A percentile compares a stretch with the other conserved stretches of the same genome.
Evolutionary conservation across 2,797 vertebrate species (phyloP).

Genomic region (Cryptoprocta ferox): DNA sequence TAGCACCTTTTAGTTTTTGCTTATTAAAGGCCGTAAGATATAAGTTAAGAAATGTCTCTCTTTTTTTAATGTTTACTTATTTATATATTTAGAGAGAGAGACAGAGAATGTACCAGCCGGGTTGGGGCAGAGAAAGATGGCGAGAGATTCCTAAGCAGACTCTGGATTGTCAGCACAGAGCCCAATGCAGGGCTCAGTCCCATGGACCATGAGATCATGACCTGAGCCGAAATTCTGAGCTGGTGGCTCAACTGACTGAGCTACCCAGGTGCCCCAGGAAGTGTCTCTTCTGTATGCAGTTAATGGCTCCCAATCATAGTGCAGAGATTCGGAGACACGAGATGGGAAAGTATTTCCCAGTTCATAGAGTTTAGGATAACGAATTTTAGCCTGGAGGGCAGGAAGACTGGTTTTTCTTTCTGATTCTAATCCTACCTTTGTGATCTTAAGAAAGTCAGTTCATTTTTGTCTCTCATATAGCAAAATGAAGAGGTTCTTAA

Average conservation of each 20-base stretch:
- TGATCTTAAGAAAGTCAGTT: constrained; percentile 1
- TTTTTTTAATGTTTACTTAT: too few species aligned
- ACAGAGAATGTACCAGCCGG: too few species aligned
- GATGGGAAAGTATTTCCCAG: background rate
- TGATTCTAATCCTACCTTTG: background rate
- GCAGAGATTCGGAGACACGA: background rate
- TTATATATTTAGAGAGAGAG: too few species aligned
- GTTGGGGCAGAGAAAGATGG: too few species aligned
- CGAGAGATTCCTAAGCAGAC: too few species aligned
- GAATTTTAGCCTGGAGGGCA: background rate
- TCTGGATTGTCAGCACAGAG: too few species aligned
- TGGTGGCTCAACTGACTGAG: too few species aligned
- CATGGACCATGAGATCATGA: too few species aligned
- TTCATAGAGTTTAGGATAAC: background rate
- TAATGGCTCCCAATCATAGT: background rate
- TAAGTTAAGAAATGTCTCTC: background rate
- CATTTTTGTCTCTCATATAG: background rate
- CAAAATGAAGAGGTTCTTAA: background rate
- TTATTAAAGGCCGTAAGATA: background rate
- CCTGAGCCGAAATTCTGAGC: too few species aligned
- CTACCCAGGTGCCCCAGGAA: too few species aligned
- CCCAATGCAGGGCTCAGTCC: accelerated
- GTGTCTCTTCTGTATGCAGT: background rate
- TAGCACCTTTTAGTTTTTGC: background rate
- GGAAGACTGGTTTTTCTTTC: background rate